Conservation (phyloP, 2,797 vertebrate genomes). For the Onychomys arenicola region DNA sequence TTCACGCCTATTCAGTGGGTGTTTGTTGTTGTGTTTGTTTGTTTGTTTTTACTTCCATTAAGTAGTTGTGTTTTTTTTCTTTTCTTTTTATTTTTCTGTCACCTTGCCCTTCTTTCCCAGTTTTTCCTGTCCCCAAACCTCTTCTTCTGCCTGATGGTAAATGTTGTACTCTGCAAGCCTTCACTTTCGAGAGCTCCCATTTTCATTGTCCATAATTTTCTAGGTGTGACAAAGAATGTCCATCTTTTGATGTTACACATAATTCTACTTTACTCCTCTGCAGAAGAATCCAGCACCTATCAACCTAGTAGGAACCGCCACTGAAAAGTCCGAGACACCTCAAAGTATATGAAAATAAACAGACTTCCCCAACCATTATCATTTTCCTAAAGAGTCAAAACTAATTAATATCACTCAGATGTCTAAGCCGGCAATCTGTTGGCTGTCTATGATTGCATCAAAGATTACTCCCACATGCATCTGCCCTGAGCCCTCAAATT, state of each 20-base stretch:
- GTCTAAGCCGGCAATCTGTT: not conserved
- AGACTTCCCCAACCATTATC: not conserved
- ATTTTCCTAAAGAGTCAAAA: not conserved
- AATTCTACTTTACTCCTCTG: not conserved
- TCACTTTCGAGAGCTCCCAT: not conserved
- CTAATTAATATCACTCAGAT: not conserved
- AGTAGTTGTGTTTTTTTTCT: not conserved
- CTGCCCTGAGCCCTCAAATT: not conserved
- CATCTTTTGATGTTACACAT: not conserved
- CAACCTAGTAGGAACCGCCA: not conserved
- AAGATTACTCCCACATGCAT: not conserved
- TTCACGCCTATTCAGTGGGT: not conserved
- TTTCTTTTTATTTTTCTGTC: not conserved
- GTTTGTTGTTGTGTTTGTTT: not conserved
- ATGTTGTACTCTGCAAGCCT: not conserved
- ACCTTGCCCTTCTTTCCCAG: not conserved
- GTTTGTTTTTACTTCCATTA: not conserved
- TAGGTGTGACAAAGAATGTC: not conserved
- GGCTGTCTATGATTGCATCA: not conserved
- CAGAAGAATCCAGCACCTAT: not conserved
- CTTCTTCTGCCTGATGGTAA: not conserved
- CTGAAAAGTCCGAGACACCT: not conserved
- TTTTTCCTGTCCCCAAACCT: not conserved
- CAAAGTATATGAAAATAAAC: not conserved
- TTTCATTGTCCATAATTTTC: not conserved